Evolutionary conservation across 2,113 vertebrate species (phyloP), one percentile per base, ranked within the genome.

Genomic region (Hippocampus abdominalis): DNA sequence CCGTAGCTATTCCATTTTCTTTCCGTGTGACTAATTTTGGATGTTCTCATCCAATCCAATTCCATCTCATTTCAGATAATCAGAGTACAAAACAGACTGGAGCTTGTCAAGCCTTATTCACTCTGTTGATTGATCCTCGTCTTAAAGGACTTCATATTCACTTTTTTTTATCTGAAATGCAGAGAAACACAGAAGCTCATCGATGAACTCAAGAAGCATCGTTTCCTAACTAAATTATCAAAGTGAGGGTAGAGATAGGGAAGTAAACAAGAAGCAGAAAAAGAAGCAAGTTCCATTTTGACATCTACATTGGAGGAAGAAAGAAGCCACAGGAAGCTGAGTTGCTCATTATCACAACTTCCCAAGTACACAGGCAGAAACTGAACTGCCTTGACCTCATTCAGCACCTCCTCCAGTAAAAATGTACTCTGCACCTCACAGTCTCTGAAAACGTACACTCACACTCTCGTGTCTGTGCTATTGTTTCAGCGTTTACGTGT

Each of bases 271-370:
- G 12, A 64, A 20, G 27, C 27, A 20, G 59, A 32, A 64, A 42
- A 62, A 20, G 7, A 59, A 40, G 36, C 18, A 53, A 57, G 21
- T 48, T 73, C 62, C 73, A 79, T 51, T 16, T 62, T 39, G 29
- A 72, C 75, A 79, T 53, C 21, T 65, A 23, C 23, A 76, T 69
- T 53, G 51, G 21, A 53, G 51, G 21, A 53, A 71, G 42, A 59
- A 66, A 25, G 29, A 66, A 46, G 36, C 29, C 48, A 66, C 48
- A 61, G 8, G 2, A 29, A 68, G 49, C 57, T 32, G 8, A 73
- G 44, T 61, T 1, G 0, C 48, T 80, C 70, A 63, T 75, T 67
- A 73, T 67, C 25, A 60, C 49, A 62, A 21, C 23, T 68, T 49
- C 15, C 13, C 40, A 64, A 27, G 67, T 69, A 32, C 56, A 63